phyloP scores from a whole-genome alignment of 2,113 vertebrate genomes.

The Vidua chalybeata region DNA sequence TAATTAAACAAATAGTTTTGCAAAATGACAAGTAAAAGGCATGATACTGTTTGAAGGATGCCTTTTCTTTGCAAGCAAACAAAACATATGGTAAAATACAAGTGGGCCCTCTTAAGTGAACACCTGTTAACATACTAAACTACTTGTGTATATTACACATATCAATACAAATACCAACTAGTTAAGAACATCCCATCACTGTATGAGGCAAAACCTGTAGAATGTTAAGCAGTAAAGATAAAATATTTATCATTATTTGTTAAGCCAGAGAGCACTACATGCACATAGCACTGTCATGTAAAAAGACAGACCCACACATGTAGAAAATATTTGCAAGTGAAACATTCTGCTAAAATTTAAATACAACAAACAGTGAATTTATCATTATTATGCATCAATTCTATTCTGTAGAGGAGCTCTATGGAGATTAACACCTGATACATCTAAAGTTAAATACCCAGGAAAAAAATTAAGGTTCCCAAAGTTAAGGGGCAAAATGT shows the following conservation, averaged over 20 bases:
- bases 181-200: constrained; percentile 17
- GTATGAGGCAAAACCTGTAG: background rate
- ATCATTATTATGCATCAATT: background rate
- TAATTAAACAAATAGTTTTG: constrained; percentile 33
- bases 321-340: background rate
- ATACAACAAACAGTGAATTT: background rate
- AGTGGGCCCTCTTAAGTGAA: constrained; percentile 50
- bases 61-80: constrained; percentile 22
- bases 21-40: constrained; percentile 33
- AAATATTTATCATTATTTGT: background rate
- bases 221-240: background rate
- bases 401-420: background rate
- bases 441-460: background rate
- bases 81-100: constrained; percentile 63
- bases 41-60: constrained; percentile 33
- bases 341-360: background rate
- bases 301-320: background rate
- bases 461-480: background rate
- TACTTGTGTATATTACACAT: constrained; percentile 41
- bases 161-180: constrained; percentile 49
- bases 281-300: background rate
- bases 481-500: background rate
- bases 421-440: background rate
- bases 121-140: constrained; percentile 58
- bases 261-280: background rate